These are phyloP conservation scores for Globicephala melas DNA, from an alignment of 2,113 vertebrate genomes.

Conservation along the genomic window DNA sequence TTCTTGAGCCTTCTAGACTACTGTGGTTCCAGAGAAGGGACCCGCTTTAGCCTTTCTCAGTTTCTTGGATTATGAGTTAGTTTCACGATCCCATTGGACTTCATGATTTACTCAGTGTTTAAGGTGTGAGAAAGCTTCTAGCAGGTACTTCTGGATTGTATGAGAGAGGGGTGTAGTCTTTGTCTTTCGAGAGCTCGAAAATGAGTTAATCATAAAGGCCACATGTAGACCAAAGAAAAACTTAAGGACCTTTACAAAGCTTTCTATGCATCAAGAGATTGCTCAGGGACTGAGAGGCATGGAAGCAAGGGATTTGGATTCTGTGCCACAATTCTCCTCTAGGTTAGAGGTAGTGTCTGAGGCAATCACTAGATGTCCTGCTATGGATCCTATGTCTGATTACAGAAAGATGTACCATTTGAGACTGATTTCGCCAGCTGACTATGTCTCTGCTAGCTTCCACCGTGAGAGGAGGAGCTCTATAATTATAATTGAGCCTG, in stretches of 20 bases:
- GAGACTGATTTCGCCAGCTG: background rate
- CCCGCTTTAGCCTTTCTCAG: background rate
- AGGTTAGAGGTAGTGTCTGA: background rate
- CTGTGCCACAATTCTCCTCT: background rate
- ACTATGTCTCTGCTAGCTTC: background rate
- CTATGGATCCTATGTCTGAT: background rate
- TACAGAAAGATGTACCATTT: conserved; percentile 4
- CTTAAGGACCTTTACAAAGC: conserved; percentile 11
- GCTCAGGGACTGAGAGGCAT: background rate
- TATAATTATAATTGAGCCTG: background rate
- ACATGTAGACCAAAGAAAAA: background rate
- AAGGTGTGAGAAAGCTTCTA: background rate
- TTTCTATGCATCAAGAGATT: conserved; percentile 29
- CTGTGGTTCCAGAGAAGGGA: background rate
- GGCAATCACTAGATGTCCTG: background rate
- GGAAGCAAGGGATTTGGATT: background rate
- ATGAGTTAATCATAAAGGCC: background rate
- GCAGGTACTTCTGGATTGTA: background rate
- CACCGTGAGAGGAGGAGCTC: background rate
- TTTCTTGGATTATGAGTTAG: background rate
- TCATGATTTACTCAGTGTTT: conserved; percentile 5
- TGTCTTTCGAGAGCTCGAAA: conserved; percentile 17
- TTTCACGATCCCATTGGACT: background rate
- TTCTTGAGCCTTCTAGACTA: conserved; percentile 21
- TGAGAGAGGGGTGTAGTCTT: background rate